phyloP scores from a whole-genome alignment of 1,140 invertebrate genomes.

The Drosophila nikananu region DNA sequence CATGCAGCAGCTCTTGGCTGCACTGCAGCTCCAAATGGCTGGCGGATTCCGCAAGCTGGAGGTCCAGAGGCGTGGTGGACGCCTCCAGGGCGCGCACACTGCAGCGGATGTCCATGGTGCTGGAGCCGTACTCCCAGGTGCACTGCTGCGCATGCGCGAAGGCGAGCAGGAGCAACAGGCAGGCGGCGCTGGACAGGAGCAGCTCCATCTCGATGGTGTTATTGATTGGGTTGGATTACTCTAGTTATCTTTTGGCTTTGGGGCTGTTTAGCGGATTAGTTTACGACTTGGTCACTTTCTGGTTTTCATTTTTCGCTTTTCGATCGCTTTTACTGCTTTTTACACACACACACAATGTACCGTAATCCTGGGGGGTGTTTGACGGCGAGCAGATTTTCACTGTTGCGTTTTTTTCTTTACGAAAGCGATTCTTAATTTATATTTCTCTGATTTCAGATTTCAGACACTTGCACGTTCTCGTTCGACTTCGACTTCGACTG shows the following conservation, averaged over 20 bases:
- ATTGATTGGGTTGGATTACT: constrained; percentile 4
- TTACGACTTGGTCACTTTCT: constrained; percentile 70
- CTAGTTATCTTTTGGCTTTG: constrained; percentile 36
- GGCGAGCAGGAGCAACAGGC: constrained; percentile 58
- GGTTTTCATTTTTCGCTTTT: constrained; percentile 80
- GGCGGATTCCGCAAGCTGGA: constrained; percentile 88
- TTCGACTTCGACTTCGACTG: constrained; percentile 19
- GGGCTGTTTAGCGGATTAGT: constrained; percentile 20
- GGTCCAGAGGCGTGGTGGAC: constrained; percentile 85
- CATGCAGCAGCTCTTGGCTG: constrained; percentile 88
- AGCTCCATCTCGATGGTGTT: constrained; percentile 7
- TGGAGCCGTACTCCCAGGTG: constrained; percentile 82
- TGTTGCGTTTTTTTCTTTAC: constrained; percentile 1
- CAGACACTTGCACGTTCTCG: constrained; percentile 25
- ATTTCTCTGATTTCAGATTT: constrained; percentile 2
- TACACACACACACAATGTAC: constrained; percentile 42
- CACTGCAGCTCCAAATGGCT: constrained; percentile 89
- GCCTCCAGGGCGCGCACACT: constrained; percentile 86
- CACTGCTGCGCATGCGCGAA: constrained; percentile 79
- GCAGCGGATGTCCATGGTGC: constrained; percentile 86
- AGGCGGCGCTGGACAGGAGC: constrained; percentile 5
- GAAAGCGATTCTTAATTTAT: constrained; percentile 11
- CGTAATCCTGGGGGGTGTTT: constrained; percentile 72
- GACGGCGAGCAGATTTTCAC: constrained; percentile 32
- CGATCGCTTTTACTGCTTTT: constrained; percentile 54